These are phyloP conservation scores for Nephila pilipes DNA, from an alignment of 1,140 invertebrate species.

Conservation along the genomic window DNA sequence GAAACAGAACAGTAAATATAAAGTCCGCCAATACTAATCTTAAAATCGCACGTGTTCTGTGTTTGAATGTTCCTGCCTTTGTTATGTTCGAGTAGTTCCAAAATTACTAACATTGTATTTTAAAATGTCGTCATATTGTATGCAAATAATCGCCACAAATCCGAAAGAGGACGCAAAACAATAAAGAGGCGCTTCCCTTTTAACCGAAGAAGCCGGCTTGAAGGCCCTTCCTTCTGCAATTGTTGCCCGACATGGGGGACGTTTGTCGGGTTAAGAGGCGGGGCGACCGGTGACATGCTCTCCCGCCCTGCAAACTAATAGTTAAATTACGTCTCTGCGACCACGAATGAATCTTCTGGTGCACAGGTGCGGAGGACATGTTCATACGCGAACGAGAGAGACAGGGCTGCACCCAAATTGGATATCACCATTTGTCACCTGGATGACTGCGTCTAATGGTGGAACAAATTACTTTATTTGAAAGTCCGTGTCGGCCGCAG, in stretches of 20 bases:
- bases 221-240: not conserved
- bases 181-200: not conserved
- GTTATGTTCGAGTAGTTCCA: too few relatives aligned
- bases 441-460: slow-evolving; percentile 64
- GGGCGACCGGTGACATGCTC: slow-evolving; percentile 21
- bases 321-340: slow-evolving; percentile 43
- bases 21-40: too few relatives aligned
- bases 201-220: not conserved
- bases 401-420: slow-evolving; percentile 46
- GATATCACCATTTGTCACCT: slow-evolving; percentile 73
- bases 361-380: slow-evolving; percentile 52
- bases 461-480: slow-evolving; percentile 70
- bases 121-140: too few relatives aligned
- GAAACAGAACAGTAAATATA: too few relatives aligned
- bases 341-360: slow-evolving; percentile 53
- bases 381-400: not conserved
- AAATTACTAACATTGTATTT: too few relatives aligned
- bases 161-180: too few relatives aligned
- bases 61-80: not conserved
- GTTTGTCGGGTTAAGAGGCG: slow-evolving; percentile 28
- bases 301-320: slow-evolving; percentile 59
- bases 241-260: slow-evolving; percentile 15
- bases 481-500: slow-evolving; percentile 58
- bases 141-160: too few relatives aligned
- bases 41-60: not conserved